phyloP scores from a whole-genome alignment of 2,113 vertebrate genomes.

The Caloenas nicobarica region DNA sequence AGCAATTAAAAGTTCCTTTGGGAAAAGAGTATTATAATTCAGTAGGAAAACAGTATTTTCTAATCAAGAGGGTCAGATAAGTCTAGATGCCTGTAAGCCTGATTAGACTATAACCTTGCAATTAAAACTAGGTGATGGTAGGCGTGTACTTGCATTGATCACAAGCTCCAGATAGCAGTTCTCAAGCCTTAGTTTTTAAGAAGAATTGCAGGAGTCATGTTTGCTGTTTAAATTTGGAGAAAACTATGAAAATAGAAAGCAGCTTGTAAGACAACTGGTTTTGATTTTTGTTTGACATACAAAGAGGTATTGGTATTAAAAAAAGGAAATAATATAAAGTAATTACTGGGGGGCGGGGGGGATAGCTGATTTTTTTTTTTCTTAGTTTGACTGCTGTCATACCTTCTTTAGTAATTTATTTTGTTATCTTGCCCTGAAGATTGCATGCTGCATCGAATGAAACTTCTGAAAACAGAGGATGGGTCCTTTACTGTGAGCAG shows the following conservation, averaged over 20 bases:
- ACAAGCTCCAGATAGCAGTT: neutral
- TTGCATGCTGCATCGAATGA: neutral
- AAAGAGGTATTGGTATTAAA: neutral
- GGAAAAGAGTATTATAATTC: neutral
- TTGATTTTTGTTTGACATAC: neutral
- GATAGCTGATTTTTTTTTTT: neutral
- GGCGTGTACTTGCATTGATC: neutral
- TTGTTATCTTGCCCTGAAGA: neutral
- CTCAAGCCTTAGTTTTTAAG: neutral
- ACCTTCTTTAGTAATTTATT: neutral
- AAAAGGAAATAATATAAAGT: neutral
- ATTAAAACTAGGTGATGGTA: neutral
- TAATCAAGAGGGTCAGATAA: neutral
- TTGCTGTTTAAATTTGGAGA: neutral
- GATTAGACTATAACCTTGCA: neutral
- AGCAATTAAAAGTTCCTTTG: neutral
- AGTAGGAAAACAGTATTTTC: neutral
- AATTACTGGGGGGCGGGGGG: neutral
- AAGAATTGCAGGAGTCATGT: neutral
- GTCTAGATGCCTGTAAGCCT: neutral
- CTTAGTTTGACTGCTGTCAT: neutral
- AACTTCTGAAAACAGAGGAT: neutral
- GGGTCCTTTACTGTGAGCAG: neutral
- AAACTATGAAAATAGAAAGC: neutral
- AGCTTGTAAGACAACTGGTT: neutral